phyloP scores from a whole-genome alignment of 2,797 vertebrate species.

The Ctenochaetus hawaiiensis region DNA sequence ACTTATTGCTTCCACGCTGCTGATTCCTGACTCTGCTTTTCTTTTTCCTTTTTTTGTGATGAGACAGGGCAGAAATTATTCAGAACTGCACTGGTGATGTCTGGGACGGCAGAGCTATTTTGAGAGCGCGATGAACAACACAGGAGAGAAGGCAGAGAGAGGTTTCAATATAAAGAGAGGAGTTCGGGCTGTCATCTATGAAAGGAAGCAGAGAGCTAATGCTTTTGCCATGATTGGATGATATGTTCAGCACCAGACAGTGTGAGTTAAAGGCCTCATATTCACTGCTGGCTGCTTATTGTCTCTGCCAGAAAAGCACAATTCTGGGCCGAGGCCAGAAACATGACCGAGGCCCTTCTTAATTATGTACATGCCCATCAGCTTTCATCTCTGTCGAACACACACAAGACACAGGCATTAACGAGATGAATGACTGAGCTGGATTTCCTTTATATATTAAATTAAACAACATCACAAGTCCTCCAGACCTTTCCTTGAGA shows the following conservation, averaged over 20 bases:
- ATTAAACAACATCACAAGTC: constrained; percentile 32
- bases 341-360: not conserved
- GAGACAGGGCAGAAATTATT: constrained; percentile 44
- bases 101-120: constrained; percentile 34
- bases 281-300: not conserved
- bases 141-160: not conserved
- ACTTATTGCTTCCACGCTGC: constrained; percentile 12
- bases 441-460: constrained; percentile 34
- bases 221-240: not conserved
- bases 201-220: not conserved
- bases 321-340: constrained; percentile 25
- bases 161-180: not conserved
- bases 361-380: not conserved
- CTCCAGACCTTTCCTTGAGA: constrained; percentile 4
- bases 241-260: not conserved
- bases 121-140: constrained; percentile 15
- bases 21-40: not conserved
- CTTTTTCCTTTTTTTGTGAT: not conserved
- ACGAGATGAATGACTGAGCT: constrained; percentile 2
- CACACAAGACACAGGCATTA: constrained; percentile 9
- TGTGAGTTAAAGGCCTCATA: not conserved
- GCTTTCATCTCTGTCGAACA: not conserved
- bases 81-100: not conserved
- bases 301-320: constrained; percentile 27
- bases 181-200: constrained; percentile 1